Evolutionary conservation across 2,888 invertebrate genomes (phyloP).

Genomic region (Polyommatus icarus): DNA sequence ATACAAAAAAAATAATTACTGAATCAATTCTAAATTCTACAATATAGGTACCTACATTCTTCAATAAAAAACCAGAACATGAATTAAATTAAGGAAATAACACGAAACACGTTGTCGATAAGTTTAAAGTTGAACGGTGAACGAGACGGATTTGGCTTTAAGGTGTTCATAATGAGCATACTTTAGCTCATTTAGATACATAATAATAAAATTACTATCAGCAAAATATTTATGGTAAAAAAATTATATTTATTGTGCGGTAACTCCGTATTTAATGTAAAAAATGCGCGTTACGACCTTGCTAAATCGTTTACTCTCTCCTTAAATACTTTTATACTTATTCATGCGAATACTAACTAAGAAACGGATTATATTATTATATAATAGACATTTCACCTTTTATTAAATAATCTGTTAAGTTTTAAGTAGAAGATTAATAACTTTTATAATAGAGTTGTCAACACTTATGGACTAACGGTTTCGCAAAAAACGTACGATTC

Average conservation of each 20-base stretch:
- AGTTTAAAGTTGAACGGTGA: slow-evolving; percentile 10
- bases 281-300: no score
- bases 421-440: background rate
- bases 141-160: background rate
- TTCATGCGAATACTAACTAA: no score
- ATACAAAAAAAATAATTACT: background rate
- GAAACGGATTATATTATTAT: no score
- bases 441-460: background rate
- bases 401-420: no score
- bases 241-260: background rate
- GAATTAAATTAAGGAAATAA: slow-evolving; percentile 26
- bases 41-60: background rate
- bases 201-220: background rate
- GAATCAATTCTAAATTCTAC: background rate
- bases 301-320: no score
- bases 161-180: background rate
- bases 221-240: background rate
- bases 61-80: slow-evolving; percentile 21
- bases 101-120: slow-evolving; percentile 7
- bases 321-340: no score
- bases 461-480: background rate
- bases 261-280: background rate
- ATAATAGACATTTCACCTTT: no score
- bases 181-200: background rate
- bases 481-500: background rate